phyloP scores from a whole-genome alignment of 2,113 vertebrate species.

The Tretioscincus oriximinensis region DNA sequence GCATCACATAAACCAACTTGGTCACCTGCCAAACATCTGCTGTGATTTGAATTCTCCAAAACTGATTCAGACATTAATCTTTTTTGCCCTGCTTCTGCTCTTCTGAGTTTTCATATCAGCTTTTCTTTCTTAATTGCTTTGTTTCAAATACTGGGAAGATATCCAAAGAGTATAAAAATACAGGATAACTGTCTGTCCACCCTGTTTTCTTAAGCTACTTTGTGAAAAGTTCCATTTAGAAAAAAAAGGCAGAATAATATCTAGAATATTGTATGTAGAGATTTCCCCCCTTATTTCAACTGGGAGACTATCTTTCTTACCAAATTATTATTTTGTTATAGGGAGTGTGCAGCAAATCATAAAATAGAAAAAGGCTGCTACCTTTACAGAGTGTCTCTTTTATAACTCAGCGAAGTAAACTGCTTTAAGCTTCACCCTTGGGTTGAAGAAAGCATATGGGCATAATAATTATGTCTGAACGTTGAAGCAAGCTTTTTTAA shows the following conservation, averaged over 20 bases:
- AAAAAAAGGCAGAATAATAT: background rate
- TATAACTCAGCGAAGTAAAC: background rate
- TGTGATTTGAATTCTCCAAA: conserved; percentile 71
- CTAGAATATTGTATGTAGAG: background rate
- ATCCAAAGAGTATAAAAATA: conserved; percentile 47
- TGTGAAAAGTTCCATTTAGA: background rate
- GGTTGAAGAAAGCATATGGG: background rate
- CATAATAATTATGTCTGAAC: background rate
- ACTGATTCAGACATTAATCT: conserved; percentile 33
- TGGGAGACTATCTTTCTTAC: background rate
- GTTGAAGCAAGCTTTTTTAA: background rate
- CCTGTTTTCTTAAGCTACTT: background rate
- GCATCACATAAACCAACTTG: conserved; percentile 67
- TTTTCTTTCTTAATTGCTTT: conserved; percentile 58
- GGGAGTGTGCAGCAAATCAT: too few relatives aligned
- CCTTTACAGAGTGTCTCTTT: background rate
- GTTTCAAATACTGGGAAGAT: conserved; percentile 33
- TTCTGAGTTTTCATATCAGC: conserved; percentile 57
- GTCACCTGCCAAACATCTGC: conserved; percentile 76
- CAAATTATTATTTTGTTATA: background rate
- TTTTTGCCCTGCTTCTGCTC: conserved; percentile 38
- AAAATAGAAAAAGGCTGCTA: background rate
- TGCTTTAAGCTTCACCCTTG: background rate
- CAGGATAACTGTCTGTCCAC: background rate
- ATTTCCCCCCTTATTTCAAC: background rate